Base-by-base conservation (phyloP, 92 coral and sea anemone species). In the Epizoanthus scotinus region DNA sequence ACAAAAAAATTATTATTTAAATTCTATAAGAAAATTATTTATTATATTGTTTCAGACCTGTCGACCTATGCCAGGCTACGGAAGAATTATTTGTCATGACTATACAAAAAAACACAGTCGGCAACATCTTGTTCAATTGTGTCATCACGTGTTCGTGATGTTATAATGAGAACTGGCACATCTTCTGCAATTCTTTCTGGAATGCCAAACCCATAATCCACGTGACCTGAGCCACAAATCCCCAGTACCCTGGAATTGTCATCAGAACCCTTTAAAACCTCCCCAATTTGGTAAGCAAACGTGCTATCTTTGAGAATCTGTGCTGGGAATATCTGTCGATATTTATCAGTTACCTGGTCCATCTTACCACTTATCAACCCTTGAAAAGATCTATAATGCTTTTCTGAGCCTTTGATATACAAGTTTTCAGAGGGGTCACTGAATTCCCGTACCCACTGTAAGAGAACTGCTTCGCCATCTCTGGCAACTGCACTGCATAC, bases 211-310 rank as follows among this genome's bases (percentile, higher is more conserved):
- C 82, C 87, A 65, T 79, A 77, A 58, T 91, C 93, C 44, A 91
- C 78, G 53, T 91, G 96, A 0, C 96, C 93, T 38, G 93, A 91
- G 3, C 96, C 96, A 71, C 93, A 91, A 20, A 91, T 71, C 1
- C 93, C 96, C 12, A 91, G 70, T 22, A 91, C 87, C 49, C 88
- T 82, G 17, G 83, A 73, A 17, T 44, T 77, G 56, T 90, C 77
- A n/a, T 89, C 78, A 20, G 91, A 86, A 68, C 63, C 62, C 52
- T 81, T 78, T 28, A 87, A 67, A 20, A 88, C 78, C 71, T 82
- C 82, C 63, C 77, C 78, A 47, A 91, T 88, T 21, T 83, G 82
- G 19, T 83, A 78, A 21, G 93, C 96, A 91, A 91, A 91, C 19
- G 81, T 57, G 80, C 96, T 91, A 53, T 91, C 96, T 52, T 86